Evolutionary conservation across 2,888 invertebrate genomes (phyloP).

Genomic region (Andrena trimmerana): DNA sequence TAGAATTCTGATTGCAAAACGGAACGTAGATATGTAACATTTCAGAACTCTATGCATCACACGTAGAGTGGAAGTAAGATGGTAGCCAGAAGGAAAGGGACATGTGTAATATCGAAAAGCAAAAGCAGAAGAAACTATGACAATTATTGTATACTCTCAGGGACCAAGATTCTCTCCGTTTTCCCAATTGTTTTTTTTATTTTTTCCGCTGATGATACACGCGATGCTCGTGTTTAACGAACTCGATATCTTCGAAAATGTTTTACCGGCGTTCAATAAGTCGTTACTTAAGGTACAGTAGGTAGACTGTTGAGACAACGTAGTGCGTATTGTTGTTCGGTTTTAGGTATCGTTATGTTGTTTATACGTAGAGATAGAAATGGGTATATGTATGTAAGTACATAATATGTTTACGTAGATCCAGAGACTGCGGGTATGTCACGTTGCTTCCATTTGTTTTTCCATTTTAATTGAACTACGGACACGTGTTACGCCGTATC

Average conservation of each 20-base stretch:
- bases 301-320: conserved; percentile 9
- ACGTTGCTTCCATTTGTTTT: conserved; percentile 11
- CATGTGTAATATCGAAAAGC: no score
- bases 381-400: conserved; percentile 3
- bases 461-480: conserved; percentile 15
- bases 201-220: not conserved
- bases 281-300: conserved; percentile 25
- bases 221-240: not conserved
- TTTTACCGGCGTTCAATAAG: conserved; percentile 22
- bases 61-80: no score
- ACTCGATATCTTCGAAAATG: conserved; percentile 7
- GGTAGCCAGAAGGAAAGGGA: no score
- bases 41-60: no score
- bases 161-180: no score
- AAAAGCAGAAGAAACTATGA: no score
- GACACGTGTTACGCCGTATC: conserved; percentile 11
- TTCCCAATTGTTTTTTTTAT: not conserved
- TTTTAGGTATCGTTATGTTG: conserved; percentile 40
- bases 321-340: conserved; percentile 18
- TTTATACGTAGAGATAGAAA: conserved; percentile 26
- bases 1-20: no score
- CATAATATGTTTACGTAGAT: conserved; percentile 12
- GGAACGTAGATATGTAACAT: no score
- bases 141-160: no score
- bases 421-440: not conserved